Conservation (phyloP, 2,888 invertebrate genomes). For the Pedicia rivosa region DNA sequence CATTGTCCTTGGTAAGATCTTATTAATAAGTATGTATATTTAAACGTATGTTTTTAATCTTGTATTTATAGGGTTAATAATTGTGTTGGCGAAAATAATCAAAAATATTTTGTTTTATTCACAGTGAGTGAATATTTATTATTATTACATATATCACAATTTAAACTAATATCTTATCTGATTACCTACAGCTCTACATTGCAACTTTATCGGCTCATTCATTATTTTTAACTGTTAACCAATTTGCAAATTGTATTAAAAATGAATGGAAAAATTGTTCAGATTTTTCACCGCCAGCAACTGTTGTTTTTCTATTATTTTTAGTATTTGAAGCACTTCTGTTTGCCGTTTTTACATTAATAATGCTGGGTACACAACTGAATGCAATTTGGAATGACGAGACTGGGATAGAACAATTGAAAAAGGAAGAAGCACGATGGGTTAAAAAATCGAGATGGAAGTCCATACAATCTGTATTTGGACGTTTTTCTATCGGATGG, state of each 20-base stretch:
- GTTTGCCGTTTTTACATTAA: slow-evolving; percentile 93
- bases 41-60: no score
- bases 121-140: slow-evolving; percentile 48
- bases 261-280: slow-evolving; percentile 94
- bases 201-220: slow-evolving; percentile 93
- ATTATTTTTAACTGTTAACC: slow-evolving; percentile 77
- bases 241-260: slow-evolving; percentile 84
- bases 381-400: slow-evolving; percentile 98
- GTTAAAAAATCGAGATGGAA: slow-evolving; percentile 85
- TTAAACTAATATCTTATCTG: slow-evolving; percentile 3
- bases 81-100: slow-evolving; percentile 98
- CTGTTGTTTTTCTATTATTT: slow-evolving; percentile 81
- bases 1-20: slow-evolving; percentile 85
- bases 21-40: no score
- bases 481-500: slow-evolving; percentile 88
- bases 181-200: slow-evolving; percentile 71
- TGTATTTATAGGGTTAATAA: no score
- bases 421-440: slow-evolving; percentile 90
- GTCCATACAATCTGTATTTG: slow-evolving; percentile 93
- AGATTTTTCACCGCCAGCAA: slow-evolving; percentile 86
- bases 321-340: slow-evolving; percentile 86
- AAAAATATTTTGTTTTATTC: slow-evolving; percentile 97
- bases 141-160: slow-evolving; percentile 3
- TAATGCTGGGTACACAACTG: slow-evolving; percentile 93
- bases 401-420: slow-evolving; percentile 94